Evolutionary conservation across 2,113 vertebrate species (phyloP).

Genomic region (Colinus virginianus): DNA sequence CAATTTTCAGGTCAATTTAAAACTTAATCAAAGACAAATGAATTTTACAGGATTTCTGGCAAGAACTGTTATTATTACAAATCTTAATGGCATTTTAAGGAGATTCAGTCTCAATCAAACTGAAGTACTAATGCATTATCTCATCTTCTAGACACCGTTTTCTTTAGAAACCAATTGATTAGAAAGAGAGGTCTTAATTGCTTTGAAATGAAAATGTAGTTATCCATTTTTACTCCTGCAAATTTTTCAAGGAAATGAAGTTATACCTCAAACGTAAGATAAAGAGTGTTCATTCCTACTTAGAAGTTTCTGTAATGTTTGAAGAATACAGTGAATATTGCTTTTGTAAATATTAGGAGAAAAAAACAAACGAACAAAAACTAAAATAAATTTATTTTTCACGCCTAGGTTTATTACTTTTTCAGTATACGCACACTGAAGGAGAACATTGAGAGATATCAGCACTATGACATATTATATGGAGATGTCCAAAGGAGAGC

Average conservation of each 20-base stretch:
- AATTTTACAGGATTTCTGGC: conserved; percentile 53
- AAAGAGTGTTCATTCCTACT: neutral
- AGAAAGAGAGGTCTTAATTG: neutral
- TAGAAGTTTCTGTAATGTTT: neutral
- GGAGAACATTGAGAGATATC: neutral
- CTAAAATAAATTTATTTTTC: neutral
- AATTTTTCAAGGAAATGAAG: neutral
- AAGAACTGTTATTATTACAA: conserved; percentile 60
- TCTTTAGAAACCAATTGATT: conserved; percentile 42
- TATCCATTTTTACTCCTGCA: neutral
- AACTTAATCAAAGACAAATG: conserved; percentile 67
- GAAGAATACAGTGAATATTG: neutral
- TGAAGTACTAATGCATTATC: conserved; percentile 27
- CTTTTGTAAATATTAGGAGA: neutral
- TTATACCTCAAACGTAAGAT: neutral
- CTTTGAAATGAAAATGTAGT: neutral
- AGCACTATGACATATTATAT: neutral
- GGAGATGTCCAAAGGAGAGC: neutral
- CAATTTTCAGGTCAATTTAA: conserved; percentile 66
- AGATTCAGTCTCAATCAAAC: conserved; percentile 56
- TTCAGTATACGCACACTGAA: neutral
- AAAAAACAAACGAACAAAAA: neutral
- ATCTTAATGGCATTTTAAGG: conserved; percentile 54
- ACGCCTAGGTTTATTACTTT: neutral
- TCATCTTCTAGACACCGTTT: conserved; percentile 37